Percentiles rank a stretch among this genome's conserved stretches.
Evolutionary conservation across 2,113 vertebrate genomes (phyloP).

Genomic region (Vulpes vulpes): DNA sequence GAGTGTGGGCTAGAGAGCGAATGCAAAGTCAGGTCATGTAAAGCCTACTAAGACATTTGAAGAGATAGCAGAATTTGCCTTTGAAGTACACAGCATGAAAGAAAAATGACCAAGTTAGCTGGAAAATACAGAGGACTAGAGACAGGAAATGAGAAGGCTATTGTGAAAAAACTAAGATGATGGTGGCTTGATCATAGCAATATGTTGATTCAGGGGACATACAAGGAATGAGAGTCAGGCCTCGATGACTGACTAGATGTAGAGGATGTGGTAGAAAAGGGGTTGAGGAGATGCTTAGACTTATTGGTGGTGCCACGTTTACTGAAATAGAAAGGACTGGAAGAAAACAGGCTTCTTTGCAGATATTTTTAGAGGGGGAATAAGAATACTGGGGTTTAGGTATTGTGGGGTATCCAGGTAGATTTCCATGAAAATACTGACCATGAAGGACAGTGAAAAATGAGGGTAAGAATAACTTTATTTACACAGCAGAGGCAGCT

Average conservation of each 20-base stretch:
- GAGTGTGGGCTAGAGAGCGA: background rate
- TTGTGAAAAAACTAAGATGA: slow-evolving; percentile 27
- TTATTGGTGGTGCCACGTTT: background rate
- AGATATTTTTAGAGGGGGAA: background rate
- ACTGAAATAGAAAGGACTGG: slow-evolving; percentile 14
- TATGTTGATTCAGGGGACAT: background rate
- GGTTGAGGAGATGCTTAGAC: background rate
- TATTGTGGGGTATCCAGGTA: background rate
- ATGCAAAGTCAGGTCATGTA: background rate
- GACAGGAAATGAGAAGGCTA: background rate
- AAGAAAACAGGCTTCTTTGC: background rate
- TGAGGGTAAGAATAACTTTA: slow-evolving; percentile 55
- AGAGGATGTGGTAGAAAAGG: background rate
- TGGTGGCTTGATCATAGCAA: background rate
- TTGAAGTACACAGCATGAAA: background rate
- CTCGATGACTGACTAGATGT: background rate
- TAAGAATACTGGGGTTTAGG: background rate
- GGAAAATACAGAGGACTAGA: background rate
- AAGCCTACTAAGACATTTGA: background rate
- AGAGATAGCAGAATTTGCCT: background rate
- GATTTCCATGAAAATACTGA: slow-evolving; percentile 21
- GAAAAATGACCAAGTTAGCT: background rate
- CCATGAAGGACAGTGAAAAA: slow-evolving; percentile 35
- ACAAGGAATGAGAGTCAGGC: background rate
- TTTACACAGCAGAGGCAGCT: background rate